These are phyloP conservation scores for Bruchidius siliquastri DNA, from an alignment of 2,888 invertebrate species.

Conservation along the genomic window DNA sequence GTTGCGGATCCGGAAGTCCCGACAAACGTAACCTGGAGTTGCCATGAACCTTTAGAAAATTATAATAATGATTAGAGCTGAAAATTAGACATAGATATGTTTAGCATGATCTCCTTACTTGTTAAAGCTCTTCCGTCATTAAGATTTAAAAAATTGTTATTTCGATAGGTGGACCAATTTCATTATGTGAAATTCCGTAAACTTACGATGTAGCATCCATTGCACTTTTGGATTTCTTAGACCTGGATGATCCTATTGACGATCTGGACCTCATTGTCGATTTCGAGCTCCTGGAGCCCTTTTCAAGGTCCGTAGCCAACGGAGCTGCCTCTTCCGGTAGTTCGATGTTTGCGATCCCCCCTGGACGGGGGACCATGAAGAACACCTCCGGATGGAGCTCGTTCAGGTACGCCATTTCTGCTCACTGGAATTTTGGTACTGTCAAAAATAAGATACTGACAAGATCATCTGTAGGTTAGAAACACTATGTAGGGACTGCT, in stretches of 20 bases:
- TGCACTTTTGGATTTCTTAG: conserved; percentile 8
- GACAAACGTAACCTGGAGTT: conserved; percentile 6
- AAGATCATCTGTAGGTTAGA: background rate
- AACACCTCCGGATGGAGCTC: conserved; percentile 16
- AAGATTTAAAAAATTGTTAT: no score
- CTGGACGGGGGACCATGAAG: conserved; percentile 12
- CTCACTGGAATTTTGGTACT: conserved; percentile 3
- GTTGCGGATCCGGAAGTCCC: conserved; percentile 11
- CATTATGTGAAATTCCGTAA: background rate
- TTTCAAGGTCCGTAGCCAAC: background rate
- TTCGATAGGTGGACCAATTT: background rate
- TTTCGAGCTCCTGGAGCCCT: conserved; percentile 4
- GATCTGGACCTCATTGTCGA: conserved; percentile 5
- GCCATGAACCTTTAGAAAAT: conserved; percentile 8
- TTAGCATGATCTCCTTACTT: no score
- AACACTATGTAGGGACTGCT: no score
- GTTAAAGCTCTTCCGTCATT: no score
- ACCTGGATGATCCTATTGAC: conserved; percentile 9
- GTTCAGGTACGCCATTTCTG: conserved; percentile 14
- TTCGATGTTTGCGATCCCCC: conserved; percentile 16
- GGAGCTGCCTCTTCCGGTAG: conserved; percentile 7
- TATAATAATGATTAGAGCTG: no score
- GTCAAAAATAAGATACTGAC: conserved; percentile 1
- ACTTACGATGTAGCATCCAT: conserved; percentile 6
- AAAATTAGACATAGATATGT: no score